These are phyloP conservation scores for Clupea harengus DNA, from an alignment of 2,113 vertebrate species.

Conservation along the genomic window DNA sequence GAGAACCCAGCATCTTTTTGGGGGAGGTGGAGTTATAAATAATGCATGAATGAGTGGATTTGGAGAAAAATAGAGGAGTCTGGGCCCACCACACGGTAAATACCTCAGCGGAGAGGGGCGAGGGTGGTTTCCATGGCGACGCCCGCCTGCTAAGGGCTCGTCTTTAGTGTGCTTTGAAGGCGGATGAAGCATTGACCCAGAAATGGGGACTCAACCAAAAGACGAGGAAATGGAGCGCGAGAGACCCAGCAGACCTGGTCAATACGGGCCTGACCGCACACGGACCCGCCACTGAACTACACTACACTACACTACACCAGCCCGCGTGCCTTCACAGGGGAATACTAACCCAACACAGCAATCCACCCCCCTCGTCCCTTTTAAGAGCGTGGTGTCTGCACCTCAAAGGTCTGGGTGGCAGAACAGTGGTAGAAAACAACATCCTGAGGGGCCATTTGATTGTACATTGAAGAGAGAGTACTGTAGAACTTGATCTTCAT, in stretches of 20 bases:
- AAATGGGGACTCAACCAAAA: background rate
- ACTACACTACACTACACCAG: background rate
- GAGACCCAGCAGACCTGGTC: conserved; percentile 17
- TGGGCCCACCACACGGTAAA: background rate
- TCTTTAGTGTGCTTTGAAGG: background rate
- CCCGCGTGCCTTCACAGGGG: background rate
- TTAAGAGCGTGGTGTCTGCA: background rate
- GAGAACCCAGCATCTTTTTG: conserved; percentile 3
- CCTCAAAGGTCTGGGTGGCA: background rate
- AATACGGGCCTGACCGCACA: background rate
- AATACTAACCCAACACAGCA: background rate
- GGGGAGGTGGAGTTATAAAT: conserved; percentile 10
- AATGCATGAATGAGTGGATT: conserved; percentile 21
- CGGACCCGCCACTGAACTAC: background rate
- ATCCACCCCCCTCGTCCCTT: background rate
- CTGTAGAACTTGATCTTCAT: background rate
- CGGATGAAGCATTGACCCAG: conserved; percentile 5
- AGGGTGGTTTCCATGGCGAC: background rate
- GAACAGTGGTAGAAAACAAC: background rate
- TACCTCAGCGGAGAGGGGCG: background rate
- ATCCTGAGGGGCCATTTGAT: background rate
- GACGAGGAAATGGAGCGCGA: conserved; percentile 25
- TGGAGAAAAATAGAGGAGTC: background rate
- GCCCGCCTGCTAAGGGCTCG: background rate
- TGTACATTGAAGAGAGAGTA: background rate